phyloP scores from a whole-genome alignment of 2,888 invertebrate species.

The Metacarcinus magister region DNA sequence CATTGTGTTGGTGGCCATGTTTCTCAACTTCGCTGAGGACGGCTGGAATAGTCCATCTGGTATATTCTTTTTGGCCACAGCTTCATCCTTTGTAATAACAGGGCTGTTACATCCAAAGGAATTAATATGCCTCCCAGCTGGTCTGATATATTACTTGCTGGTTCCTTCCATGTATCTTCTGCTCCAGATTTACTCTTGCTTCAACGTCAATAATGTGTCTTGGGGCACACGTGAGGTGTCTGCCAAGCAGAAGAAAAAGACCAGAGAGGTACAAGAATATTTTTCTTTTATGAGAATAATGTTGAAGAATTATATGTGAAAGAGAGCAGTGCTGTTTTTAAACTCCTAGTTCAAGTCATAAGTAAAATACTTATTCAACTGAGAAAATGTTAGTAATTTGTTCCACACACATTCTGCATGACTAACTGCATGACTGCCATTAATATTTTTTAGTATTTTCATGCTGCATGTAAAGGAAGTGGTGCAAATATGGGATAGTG shows the following conservation, averaged over 20 bases:
- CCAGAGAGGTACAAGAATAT: constrained; percentile 82
- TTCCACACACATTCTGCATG: not conserved
- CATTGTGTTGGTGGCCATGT: constrained; percentile 92
- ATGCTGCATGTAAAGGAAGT: not conserved
- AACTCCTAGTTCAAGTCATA: not conserved
- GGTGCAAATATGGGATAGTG: no score
- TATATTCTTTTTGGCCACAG: constrained; percentile 91
- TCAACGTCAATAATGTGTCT: constrained; percentile 95
- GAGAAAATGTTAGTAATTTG: not conserved
- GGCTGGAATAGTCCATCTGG: constrained; percentile 93
- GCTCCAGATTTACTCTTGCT: constrained; percentile 94
- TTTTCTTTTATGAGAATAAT: not conserved
- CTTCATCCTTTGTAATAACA: constrained; percentile 87
- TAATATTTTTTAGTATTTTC: not conserved
- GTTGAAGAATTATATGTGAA: not conserved
- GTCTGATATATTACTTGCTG: constrained; percentile 92
- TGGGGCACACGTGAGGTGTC: constrained; percentile 96
- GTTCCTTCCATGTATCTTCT: constrained; percentile 98
- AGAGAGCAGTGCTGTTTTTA: not conserved
- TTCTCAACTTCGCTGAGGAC: constrained; percentile 86
- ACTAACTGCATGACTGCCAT: constrained; percentile 6
- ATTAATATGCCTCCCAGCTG: constrained; percentile 89
- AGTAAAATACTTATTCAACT: not conserved
- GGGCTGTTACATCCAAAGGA: constrained; percentile 92
- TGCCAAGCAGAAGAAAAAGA: constrained; percentile 84